Percentiles rank a stretch among this genome's conserved stretches.
Conservation (phyloP, 92 coral and sea anemone species). For the Porites cylindrica region DNA sequence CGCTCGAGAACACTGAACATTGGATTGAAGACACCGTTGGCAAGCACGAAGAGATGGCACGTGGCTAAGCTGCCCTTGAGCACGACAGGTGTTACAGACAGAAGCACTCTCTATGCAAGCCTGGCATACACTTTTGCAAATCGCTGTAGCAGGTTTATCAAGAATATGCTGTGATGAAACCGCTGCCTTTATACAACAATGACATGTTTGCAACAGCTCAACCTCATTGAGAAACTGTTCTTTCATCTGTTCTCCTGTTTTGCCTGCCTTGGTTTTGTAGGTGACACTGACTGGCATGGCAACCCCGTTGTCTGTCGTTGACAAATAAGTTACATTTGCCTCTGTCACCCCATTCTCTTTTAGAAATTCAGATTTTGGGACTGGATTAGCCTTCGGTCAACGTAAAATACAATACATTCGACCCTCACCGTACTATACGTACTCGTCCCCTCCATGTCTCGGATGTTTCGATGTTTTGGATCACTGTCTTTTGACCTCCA, state of each 20-base stretch:
- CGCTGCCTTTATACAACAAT: not conserved
- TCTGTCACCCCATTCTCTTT: conserved; percentile 47
- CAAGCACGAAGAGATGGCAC: conserved; percentile 51
- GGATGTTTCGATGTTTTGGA: no score
- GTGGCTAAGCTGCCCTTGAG: conserved; percentile 44
- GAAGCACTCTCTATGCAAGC: conserved; percentile 9
- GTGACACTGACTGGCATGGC: conserved; percentile 53
- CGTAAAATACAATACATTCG: no score
- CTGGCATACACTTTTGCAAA: conserved; percentile 7
- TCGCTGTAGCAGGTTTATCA: not conserved
- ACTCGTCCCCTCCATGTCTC: no score
- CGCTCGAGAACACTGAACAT: conserved; percentile 52
- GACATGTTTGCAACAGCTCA: conserved; percentile 36
- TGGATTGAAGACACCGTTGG: conserved; percentile 26
- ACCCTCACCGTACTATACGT: no score
- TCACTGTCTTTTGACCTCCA: no score
- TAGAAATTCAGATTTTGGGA: conserved; percentile 51
- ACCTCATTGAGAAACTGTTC: conserved; percentile 48
- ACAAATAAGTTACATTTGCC: conserved; percentile 54
- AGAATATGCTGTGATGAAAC: not conserved
- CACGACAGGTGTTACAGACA: conserved; percentile 10
- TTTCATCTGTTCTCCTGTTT: conserved; percentile 61
- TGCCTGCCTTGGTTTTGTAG: conserved; percentile 48
- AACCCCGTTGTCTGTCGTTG: conserved; percentile 42
- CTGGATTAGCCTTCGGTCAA: conserved; percentile 24